Evolutionary conservation across 2,797 vertebrate genomes (phyloP).

Genomic region (Sternotherus odoratus): DNA sequence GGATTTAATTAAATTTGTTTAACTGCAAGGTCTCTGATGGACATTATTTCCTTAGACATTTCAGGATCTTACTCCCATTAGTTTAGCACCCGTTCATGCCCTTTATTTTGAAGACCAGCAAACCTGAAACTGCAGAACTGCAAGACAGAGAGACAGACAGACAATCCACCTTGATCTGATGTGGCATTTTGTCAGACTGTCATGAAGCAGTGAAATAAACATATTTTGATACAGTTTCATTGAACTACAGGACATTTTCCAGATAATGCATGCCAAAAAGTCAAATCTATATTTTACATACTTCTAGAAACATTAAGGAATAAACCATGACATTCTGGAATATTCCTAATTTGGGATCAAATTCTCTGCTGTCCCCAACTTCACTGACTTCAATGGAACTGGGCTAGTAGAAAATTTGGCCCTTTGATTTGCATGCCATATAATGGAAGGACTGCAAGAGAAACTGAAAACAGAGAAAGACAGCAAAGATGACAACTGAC

Average conservation of each 20-base stretch:
- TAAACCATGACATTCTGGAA: neutral
- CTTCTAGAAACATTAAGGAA: neutral
- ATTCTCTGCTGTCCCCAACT: neutral
- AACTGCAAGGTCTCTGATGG: neutral
- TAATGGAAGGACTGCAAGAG: neutral
- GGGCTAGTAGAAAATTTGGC: accelerated
- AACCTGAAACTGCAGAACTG: slow-evolving; percentile 22
- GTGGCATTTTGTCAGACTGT: neutral
- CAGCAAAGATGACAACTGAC: neutral
- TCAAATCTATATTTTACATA: neutral
- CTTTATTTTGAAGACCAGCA: neutral
- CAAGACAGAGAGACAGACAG: neutral
- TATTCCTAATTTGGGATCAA: neutral
- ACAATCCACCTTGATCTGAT: neutral
- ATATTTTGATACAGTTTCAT: neutral
- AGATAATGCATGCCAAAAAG: neutral
- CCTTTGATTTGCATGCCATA: neutral
- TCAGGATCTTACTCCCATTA: neutral
- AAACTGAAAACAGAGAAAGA: neutral
- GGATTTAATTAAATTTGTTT: neutral
- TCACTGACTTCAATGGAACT: neutral
- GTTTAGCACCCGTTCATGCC: neutral
- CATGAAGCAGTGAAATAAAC: neutral
- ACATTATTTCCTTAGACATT: neutral
- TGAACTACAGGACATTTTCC: neutral